Evolutionary conservation across 2,888 invertebrate species (phyloP), one percentile per base, ranked within the genome.

Genomic region (Perizoma flavofasciatum): DNA sequence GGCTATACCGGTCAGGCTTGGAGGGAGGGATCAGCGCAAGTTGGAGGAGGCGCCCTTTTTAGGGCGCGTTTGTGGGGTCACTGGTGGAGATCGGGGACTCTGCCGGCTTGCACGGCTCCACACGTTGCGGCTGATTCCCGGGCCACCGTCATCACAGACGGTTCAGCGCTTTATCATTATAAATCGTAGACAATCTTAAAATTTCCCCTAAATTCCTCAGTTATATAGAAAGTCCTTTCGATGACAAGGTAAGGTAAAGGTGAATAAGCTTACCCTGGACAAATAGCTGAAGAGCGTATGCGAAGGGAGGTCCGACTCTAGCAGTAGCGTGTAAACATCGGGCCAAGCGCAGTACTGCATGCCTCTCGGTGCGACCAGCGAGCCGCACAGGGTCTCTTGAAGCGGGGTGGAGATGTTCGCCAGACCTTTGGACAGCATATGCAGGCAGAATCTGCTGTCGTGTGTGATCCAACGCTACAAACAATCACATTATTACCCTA

Each of bases 211-310:
- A n/a, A n/a, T n/a, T n/a, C n/a, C n/a, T n/a, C n/a, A n/a, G n/a
- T n/a, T n/a, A n/a, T n/a, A n/a, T n/a, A n/a, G n/a, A 7, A 7
- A 39, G 39, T 8, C 4, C 11, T 5, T 9, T 43, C 5, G n/a
- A 43, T 43, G 7, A 43, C 9, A 43, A 22, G 22, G 3, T 3
- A 22, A 22, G 1, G 22, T 22, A 22, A 22, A 22, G 22, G 22
- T 22, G 1, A 22, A 22, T 2, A 2, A 11, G 53, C 65, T 58
- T 48, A 89, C 90, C 83, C 85, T 87, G 5, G 89, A 88, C 5
- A 91, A 67, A 55, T 79, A 84, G 67, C 89, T 89, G 71, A 90
- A 90, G 6, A 76, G 61, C 0, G 75, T 74, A 46, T 86, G 81
- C 9, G 81, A 69, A 0, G 84, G 81, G 37, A 82, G 71, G 6